Base-by-base conservation (phyloP, 2,113 vertebrate genomes). In the Cochlearius cochlearius region DNA sequence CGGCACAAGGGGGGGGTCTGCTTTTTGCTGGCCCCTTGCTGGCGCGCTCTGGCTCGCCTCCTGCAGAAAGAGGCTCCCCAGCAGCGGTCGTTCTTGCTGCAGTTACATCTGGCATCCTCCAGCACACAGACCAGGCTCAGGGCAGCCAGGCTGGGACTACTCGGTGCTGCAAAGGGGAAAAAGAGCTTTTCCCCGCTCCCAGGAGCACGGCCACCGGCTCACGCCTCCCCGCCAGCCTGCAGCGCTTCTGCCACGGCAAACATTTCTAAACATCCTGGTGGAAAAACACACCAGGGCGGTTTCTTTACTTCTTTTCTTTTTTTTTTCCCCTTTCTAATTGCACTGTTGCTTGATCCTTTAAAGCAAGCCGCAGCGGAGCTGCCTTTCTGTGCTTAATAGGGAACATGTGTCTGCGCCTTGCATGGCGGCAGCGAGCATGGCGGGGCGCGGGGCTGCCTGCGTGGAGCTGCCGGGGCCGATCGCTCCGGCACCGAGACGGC, bases 381-480 rank as follows among this genome's bases (percentile, higher is more conserved):
- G 64, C 69, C 58, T 77, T 81, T 49, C 59, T 49, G 36, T 4
- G 53, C 76, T 85, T 97, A 96, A 98, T 94, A 52, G 39, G 38
- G 94, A 96, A 47, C 92, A 97, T 95, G 89, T 96, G 97, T 84
- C 39, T 3, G 72, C 5, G 52, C 21, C 53, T 72, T 32, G 91
- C 82, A 68, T 30, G 66, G 90, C 71, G 76, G 90, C 71, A 14
- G 64, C 11, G 34, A 77, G 79, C 63, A 36, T 26, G 78, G 62
- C 47, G 18, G 58, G 63, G 72, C 60, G 21, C 10, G 43, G 63
- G 71, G 55, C 80, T 83, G 91, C 72, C 78, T 53, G 64, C 45
- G 38, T 53, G 93, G 90, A 38, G 53, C 73, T 41, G 52, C 77
- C 32, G 32, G 10, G 36, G 60, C n/a, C 12, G 29, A 15, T 32